Base-by-base conservation (phyloP, 2,113 vertebrate species). In the Pantherophis guttatus region DNA sequence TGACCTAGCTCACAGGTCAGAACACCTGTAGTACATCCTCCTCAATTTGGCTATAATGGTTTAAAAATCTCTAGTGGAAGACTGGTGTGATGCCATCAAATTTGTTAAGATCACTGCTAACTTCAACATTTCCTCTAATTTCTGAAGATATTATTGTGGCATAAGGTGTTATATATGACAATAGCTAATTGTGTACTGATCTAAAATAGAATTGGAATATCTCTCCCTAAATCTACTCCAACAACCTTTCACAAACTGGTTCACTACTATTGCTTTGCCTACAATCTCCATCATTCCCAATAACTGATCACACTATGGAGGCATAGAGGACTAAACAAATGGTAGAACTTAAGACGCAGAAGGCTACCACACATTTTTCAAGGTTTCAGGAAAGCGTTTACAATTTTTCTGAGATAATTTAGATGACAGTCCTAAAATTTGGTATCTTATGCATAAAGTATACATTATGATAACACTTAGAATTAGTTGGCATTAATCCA, bases 1-100 rank as follows among this genome's bases (percentile, higher is more conserved):
- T 53, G 52, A 11, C 55, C 94, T 94, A 94, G 70, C 75, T 88
- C 0, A 95, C 93, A 95, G 17, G 94, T 92, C 89, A 29, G 86
- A 93, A 94, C n/a, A 23, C 92, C 5, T 75, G 70, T 54, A 87
- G 7, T 0, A 0, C 94, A 65, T 44, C 94, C 91, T 54, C 91
- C 93, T 96, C 58, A 0, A 86, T 95, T 93, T 11, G 55, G 21
- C 55, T n/a, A 52, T 39, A 92, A 94, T 62, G 21, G n/a, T 33
- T 3, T 89, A 58, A 85, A 52, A 95, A 92, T 19, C 23, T 3
- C 39, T 19, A 88, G n/a, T 85, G 33, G 90, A 92, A 94, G 90
- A 2, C 95, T 44, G 89, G 29, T 70, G 93, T 29, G 89, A 17
- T 21, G 0, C 29, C 92, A 91, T 87, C 93, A 95, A 21, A 94